Evolutionary conservation across 2,888 invertebrate species (phyloP).

Genomic region (Dasypogon diadema): DNA sequence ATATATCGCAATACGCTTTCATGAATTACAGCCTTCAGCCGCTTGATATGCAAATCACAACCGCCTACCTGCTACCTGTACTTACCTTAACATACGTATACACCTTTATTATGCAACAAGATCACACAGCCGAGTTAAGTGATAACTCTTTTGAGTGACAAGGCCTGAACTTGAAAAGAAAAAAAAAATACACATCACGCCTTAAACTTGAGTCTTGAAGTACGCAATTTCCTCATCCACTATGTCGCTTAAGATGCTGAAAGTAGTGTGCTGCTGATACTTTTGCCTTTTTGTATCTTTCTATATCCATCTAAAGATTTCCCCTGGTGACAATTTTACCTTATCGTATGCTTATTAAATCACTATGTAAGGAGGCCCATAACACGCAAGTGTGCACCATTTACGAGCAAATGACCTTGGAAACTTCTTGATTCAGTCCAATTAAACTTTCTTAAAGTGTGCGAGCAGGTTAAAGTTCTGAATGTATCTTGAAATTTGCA

Average conservation of each 20-base stretch:
- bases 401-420: slow-evolving; percentile 20
- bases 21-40: not conserved
- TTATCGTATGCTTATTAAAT: slow-evolving; percentile 36
- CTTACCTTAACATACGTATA: not conserved
- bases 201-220: not conserved
- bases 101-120: not conserved
- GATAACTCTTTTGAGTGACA: not conserved
- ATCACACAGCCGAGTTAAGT: not conserved
- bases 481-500: slow-evolving; percentile 26
- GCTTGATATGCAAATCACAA: not conserved
- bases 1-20: too few relatives aligned
- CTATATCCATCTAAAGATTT: not conserved
- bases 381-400: slow-evolving; percentile 2
- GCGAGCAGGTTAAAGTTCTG: slow-evolving; percentile 22
- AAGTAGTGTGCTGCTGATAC: not conserved
- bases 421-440: slow-evolving; percentile 41
- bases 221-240: not conserved
- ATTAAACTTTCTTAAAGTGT: slow-evolving; percentile 38
- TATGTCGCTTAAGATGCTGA: not conserved
- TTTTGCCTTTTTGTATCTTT: not conserved
- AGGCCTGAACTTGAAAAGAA: not conserved
- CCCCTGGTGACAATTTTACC: slow-evolving; percentile 33
- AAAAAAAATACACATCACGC: not conserved
- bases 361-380: slow-evolving; percentile 4
- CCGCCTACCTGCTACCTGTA: not conserved